phyloP scores from a whole-genome alignment of 2,113 vertebrate species.

The Microtus montanus region DNA sequence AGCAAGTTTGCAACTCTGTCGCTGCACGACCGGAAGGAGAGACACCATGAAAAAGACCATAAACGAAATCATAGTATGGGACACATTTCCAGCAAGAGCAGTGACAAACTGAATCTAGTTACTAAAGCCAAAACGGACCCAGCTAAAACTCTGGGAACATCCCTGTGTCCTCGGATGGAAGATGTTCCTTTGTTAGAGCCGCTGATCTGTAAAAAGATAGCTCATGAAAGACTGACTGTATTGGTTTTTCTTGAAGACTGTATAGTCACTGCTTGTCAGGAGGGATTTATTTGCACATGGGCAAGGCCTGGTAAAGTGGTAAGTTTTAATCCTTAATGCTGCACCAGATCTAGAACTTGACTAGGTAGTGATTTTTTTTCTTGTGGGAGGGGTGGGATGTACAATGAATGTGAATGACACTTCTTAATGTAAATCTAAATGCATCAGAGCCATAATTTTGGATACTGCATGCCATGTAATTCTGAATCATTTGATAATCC shows the following conservation, averaged over 20 bases:
- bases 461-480: slow-evolving; percentile 91
- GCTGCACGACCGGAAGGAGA: slow-evolving; percentile 97
- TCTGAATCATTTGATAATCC: slow-evolving; percentile 90
- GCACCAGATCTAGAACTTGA: slow-evolving; percentile 86
- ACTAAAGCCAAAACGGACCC: slow-evolving; percentile 93
- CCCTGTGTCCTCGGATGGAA: slow-evolving; percentile 97
- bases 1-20: slow-evolving; percentile 98
- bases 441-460: slow-evolving; percentile 91
- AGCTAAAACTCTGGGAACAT: slow-evolving; percentile 96
- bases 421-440: slow-evolving; percentile 88
- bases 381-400: slow-evolving; percentile 74
- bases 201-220: slow-evolving; percentile 99
- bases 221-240: slow-evolving; percentile 99
- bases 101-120: slow-evolving; percentile 97
- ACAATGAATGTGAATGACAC: slow-evolving; percentile 88
- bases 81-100: slow-evolving; percentile 99
- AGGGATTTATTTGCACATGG: slow-evolving; percentile 99
- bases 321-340: slow-evolving; percentile 94
- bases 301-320: slow-evolving; percentile 99
- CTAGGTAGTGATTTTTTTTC: slow-evolving; percentile 82
- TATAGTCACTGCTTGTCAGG: slow-evolving; percentile 99
- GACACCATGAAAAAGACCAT: slow-evolving; percentile 98
- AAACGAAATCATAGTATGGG: slow-evolving; percentile 99
- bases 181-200: slow-evolving; percentile 98
- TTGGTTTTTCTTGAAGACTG: slow-evolving; percentile 99